Conservation (phyloP, 2,888 invertebrate genomes). For the Ennomos erosarius region DNA sequence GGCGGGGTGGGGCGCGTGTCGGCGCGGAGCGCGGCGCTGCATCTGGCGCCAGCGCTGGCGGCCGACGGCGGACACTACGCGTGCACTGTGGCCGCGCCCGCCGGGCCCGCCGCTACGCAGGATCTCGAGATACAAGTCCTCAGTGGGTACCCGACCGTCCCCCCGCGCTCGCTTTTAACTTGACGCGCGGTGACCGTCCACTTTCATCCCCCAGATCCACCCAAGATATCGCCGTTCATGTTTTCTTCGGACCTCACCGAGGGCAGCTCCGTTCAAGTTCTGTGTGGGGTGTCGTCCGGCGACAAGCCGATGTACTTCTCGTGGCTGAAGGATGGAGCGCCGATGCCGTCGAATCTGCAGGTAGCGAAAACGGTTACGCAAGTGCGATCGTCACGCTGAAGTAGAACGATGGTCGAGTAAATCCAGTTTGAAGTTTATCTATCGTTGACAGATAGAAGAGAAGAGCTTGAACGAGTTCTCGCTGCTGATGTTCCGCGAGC, state of each 20-base stretch:
- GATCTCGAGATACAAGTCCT: constrained; percentile 90
- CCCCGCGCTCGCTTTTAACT: not conserved
- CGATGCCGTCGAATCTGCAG: constrained; percentile 86
- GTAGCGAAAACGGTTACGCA: constrained; percentile 52
- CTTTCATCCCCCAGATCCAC: constrained; percentile 84
- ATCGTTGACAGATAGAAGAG: constrained; percentile 83
- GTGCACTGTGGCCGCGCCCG: constrained; percentile 89
- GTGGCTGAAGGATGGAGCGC: constrained; percentile 87
- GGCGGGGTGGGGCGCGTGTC: constrained; percentile 74
- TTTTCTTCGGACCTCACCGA: constrained; percentile 93
- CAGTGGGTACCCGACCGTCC: constrained; percentile 77
- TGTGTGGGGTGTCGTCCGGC: constrained; percentile 90
- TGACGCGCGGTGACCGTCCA: too few species aligned
- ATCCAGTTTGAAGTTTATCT: too few species aligned
- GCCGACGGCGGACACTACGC: constrained; percentile 91
- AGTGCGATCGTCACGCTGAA: too few species aligned
- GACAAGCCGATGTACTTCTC: constrained; percentile 89
- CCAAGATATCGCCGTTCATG: constrained; percentile 93
- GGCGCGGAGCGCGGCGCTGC: constrained; percentile 64
- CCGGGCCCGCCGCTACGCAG: constrained; percentile 88
- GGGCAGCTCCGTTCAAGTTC: constrained; percentile 92
- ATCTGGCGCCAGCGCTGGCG: constrained; percentile 64
- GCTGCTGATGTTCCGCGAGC: constrained; percentile 88
- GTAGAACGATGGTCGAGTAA: too few species aligned
- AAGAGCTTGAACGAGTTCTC: constrained; percentile 89